These are phyloP conservation scores for Sipha maydis DNA, from an alignment of 2,888 invertebrate species.

Conservation along the genomic window DNA sequence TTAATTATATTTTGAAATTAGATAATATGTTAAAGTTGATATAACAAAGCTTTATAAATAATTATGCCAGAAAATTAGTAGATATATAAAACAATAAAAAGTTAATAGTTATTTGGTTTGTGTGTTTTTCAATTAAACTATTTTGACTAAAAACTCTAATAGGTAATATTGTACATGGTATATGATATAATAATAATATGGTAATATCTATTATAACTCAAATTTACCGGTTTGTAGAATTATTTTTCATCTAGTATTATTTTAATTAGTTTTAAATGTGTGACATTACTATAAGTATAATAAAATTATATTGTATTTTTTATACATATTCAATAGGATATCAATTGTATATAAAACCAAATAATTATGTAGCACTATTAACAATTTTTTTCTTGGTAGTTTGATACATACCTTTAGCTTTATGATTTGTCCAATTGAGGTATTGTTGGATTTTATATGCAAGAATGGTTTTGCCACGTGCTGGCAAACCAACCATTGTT, in stretches of 20 bases:
- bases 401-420: constrained; percentile 76
- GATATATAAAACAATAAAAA: neutral
- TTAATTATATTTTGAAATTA: constrained; percentile 12
- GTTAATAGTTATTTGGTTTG: neutral
- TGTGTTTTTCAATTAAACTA: neutral
- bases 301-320: neutral
- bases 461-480: constrained; percentile 91
- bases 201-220: neutral
- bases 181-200: no score
- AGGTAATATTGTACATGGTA: no score
- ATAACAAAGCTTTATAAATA: neutral
- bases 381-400: neutral
- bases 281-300: neutral
- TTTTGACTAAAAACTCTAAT: neutral
- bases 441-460: constrained; percentile 87
- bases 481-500: constrained; percentile 90
- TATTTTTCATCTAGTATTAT: no score
- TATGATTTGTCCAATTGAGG: constrained; percentile 90
- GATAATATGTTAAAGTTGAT: neutral
- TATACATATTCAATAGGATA: neutral
- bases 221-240: no score
- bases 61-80: neutral
- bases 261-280: neutral
- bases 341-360: neutral
- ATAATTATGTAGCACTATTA: neutral